These are phyloP conservation scores for Drosophila ironensis DNA, from an alignment of 1,140 invertebrate genomes.

Conservation along the genomic window DNA sequence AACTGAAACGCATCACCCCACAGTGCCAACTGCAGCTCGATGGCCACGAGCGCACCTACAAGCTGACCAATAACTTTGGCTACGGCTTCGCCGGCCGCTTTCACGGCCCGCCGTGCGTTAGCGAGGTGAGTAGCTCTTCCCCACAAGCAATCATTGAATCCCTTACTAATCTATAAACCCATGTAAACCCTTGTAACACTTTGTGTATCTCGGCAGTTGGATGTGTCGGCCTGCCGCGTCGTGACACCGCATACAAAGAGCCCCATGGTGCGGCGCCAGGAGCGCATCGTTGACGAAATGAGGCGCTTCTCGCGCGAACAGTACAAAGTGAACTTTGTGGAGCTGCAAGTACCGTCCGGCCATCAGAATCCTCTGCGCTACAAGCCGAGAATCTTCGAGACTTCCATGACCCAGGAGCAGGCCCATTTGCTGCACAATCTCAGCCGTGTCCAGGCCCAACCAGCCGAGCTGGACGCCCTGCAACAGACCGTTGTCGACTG, in stretches of 20 bases:
- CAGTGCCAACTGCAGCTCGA: conserved; percentile 66
- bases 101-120: conserved; percentile 25
- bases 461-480: conserved; percentile 17
- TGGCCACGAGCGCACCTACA: conserved; percentile 39
- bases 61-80: conserved; percentile 51
- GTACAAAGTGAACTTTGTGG: conserved; percentile 79
- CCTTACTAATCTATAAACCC: too few relatives aligned
- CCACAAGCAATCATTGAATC: too few relatives aligned
- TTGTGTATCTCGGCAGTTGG: conserved; percentile 50
- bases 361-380: conserved; percentile 74
- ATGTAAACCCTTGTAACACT: too few relatives aligned
- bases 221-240: conserved; percentile 58
- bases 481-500: conserved; percentile 65
- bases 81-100: conserved; percentile 67
- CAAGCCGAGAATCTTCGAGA: conserved; percentile 63
- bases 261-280: conserved; percentile 58
- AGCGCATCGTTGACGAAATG: conserved; percentile 64
- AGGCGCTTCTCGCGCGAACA: conserved; percentile 73
- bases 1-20: conserved; percentile 75
- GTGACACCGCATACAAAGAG: conserved; percentile 56
- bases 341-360: conserved; percentile 75
- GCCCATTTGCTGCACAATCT: conserved; percentile 69
- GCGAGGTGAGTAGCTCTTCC: conserved; percentile 49
- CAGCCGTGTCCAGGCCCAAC: conserved; percentile 12
- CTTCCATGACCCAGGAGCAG: conserved; percentile 66